Evolutionary conservation across 2,888 invertebrate genomes (phyloP).

Genomic region (Nysson spinosus): DNA sequence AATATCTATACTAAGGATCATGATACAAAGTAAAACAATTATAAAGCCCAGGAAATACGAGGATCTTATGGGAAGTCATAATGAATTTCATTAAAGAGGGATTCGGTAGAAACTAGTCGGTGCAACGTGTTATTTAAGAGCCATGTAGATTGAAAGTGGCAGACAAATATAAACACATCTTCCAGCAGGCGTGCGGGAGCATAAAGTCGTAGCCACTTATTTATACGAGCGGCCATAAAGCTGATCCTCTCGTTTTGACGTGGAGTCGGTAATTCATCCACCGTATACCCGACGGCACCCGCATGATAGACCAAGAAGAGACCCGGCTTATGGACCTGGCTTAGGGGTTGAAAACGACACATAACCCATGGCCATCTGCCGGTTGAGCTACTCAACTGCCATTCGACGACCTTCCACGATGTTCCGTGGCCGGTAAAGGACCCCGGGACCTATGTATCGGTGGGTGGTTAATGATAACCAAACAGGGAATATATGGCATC

Average conservation of each 20-base stretch:
- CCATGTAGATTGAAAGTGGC: conserved; percentile 4
- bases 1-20: too few relatives aligned
- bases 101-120: too few relatives aligned
- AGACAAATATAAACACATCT: conserved; percentile 28
- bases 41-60: too few relatives aligned
- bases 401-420: conserved; percentile 56
- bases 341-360: conserved; percentile 72
- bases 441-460: conserved; percentile 67
- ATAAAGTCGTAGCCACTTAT: conserved; percentile 51
- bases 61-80: too few relatives aligned
- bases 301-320: conserved; percentile 59
- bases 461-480: conserved; percentile 71
- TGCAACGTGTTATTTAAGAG: conserved; percentile 16
- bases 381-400: conserved; percentile 68
- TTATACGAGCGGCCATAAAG: conserved; percentile 56
- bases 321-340: conserved; percentile 39
- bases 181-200: conserved; percentile 3
- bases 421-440: conserved; percentile 71
- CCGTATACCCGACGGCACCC: conserved; percentile 56
- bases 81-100: background rate
- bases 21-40: too few relatives aligned
- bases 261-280: conserved; percentile 74
- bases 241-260: conserved; percentile 57
- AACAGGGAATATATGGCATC: conserved; percentile 33
- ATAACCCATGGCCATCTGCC: conserved; percentile 74